These are phyloP conservation scores for Cygnus atratus DNA, from an alignment of 2,113 vertebrate genomes.

Conservation along the genomic window DNA sequence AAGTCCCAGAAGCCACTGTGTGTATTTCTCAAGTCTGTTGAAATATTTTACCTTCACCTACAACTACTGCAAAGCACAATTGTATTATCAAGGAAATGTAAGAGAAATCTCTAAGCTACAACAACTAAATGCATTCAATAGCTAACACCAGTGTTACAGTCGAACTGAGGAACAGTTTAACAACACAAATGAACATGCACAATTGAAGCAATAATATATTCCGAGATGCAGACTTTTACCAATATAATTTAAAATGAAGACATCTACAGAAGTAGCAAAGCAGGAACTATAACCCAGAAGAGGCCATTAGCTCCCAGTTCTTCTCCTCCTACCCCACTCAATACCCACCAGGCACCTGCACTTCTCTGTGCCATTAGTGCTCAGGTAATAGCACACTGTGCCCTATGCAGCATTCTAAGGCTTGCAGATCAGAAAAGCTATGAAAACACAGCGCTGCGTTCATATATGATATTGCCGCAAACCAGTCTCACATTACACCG, in stretches of 20 bases:
- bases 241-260: background rate
- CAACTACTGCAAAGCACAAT: background rate
- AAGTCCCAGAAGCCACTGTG: background rate
- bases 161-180: background rate
- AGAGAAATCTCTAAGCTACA: background rate
- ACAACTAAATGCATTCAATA: background rate
- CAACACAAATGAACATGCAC: background rate
- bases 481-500: fast-evolving
- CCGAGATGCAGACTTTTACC: background rate
- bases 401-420: background rate
- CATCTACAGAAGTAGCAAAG: background rate
- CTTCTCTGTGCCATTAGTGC: background rate
- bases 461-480: background rate
- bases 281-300: background rate
- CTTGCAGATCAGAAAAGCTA: background rate
- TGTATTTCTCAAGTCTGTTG: background rate
- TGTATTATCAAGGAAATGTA: background rate
- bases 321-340: background rate
- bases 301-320: background rate
- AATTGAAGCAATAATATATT: background rate
- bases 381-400: background rate
- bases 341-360: background rate
- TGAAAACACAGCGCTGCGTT: background rate
- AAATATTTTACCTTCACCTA: background rate
- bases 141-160: background rate